phyloP scores from a whole-genome alignment of 2,113 vertebrate species.

The Physeter macrocephalus region DNA sequence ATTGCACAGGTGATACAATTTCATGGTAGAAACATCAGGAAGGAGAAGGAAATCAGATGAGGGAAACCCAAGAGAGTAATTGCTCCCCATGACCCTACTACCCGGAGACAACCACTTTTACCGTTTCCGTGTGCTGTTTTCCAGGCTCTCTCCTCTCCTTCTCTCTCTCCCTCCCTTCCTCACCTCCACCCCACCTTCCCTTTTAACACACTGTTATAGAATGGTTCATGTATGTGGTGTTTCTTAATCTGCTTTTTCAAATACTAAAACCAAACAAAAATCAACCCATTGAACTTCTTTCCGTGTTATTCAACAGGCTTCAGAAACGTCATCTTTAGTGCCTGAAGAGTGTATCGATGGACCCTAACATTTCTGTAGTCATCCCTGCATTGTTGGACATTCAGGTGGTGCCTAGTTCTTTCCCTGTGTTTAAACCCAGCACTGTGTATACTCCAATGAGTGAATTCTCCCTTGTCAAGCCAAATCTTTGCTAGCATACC shows the following conservation, averaged over 20 bases:
- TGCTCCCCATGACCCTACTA: slow-evolving; percentile 1
- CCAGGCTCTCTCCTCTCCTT: background rate
- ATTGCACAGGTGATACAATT: slow-evolving; percentile 48
- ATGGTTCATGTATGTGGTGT: slow-evolving; percentile 51
- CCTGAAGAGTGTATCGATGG: slow-evolving; percentile 51
- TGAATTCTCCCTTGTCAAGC: slow-evolving; percentile 41
- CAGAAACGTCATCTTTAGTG: slow-evolving; percentile 51
- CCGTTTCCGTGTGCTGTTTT: slow-evolving; percentile 47
- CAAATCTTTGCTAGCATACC: slow-evolving; percentile 36
- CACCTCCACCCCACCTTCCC: background rate
- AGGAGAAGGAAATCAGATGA: slow-evolving; percentile 51
- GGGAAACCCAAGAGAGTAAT: slow-evolving; percentile 38
- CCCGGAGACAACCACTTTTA: slow-evolving; percentile 34
- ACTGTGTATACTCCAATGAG: slow-evolving; percentile 41
- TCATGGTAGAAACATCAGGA: slow-evolving; percentile 25
- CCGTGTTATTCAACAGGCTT: slow-evolving; percentile 60
- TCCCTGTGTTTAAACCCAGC: slow-evolving; percentile 44
- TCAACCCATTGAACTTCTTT: slow-evolving; percentile 41
- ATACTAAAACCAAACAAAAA: slow-evolving; percentile 59
- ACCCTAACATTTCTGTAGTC: slow-evolving; percentile 51
- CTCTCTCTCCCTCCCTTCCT: background rate
- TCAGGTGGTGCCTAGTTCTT: slow-evolving; percentile 62
- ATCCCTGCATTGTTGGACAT: slow-evolving; percentile 28
- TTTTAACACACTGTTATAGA: slow-evolving; percentile 22
- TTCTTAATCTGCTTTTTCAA: slow-evolving; percentile 61